Conservation (phyloP, 2,113 vertebrate species). For the Tachysurus vachellii region DNA sequence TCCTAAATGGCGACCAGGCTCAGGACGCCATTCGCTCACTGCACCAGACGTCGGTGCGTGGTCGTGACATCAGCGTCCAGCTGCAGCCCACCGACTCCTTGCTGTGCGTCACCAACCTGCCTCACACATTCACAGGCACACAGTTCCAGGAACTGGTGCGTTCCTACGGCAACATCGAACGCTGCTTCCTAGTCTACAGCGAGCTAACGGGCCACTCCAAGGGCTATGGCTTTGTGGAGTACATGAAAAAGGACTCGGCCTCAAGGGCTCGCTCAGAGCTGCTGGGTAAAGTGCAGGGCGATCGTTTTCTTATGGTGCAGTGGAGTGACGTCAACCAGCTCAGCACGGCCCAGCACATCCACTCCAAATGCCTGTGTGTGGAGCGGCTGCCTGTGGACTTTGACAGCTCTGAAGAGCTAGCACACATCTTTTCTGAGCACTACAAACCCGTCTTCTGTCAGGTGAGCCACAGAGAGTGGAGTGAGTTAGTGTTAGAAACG, state of each 20-base stretch:
- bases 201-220: slow-evolving; percentile 89
- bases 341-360: slow-evolving; percentile 84
- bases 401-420: slow-evolving; percentile 81
- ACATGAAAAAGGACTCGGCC: slow-evolving; percentile 99
- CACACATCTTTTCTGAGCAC: slow-evolving; percentile 82
- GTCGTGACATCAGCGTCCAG: slow-evolving; percentile 86
- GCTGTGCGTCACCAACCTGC: slow-evolving; percentile 93
- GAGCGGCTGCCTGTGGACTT: slow-evolving; percentile 85
- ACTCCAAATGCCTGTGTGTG: slow-evolving; percentile 95
- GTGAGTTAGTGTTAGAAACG: not conserved
- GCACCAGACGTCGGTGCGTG: slow-evolving; percentile 86
- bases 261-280: slow-evolving; percentile 90
- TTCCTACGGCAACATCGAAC: slow-evolving; percentile 90
- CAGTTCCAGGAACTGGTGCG: slow-evolving; percentile 94
- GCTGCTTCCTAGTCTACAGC: slow-evolving; percentile 93
- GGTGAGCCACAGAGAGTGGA: slow-evolving; percentile 62
- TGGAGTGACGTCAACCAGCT: slow-evolving; percentile 98
- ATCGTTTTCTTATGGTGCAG: slow-evolving; percentile 88
- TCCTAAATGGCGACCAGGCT: slow-evolving; percentile 94
- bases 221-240: slow-evolving; percentile 97
- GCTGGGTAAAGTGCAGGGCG: slow-evolving; percentile 83
- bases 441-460: slow-evolving; percentile 95
- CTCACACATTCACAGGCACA: slow-evolving; percentile 76
- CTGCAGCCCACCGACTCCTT: slow-evolving; percentile 95
- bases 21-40: slow-evolving; percentile 88